Base-by-base conservation (phyloP, 2,888 invertebrate species). In the Phengaris alcon region DNA sequence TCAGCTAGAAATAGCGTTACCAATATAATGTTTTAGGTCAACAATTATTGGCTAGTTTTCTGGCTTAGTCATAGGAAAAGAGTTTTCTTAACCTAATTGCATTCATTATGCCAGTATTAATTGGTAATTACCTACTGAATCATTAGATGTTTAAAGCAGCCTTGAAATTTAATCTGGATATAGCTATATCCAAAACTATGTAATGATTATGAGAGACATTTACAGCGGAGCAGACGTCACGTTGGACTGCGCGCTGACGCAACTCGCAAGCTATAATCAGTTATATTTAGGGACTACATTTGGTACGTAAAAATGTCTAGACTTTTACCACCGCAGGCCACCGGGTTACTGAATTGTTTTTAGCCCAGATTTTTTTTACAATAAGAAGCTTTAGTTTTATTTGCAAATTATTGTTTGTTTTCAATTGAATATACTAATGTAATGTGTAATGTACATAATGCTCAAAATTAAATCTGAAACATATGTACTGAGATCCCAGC, bases 281-380 rank as follows among this genome's bases (percentile, higher is more conserved):
- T 72, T 72, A 72, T 72, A 72, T 72, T 72, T 72, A 72, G 72
- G 72, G 52, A 15, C 70, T 72, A 72, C n/a, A 72, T 72, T 52
- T 10, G 7, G 51, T 52, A 13, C 54, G 52, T 22, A 52, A 72
- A 35, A 72, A 72, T 22, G 52, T 72, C 72, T 72, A 54, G 72
- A 54, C 72, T 72, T 54, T 70, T 72, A 22, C 22, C 22, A 22
- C 22, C 22, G 22, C 22, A 22, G 22, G 22, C 22, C 22, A 22
- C 22, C 22, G 22, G 22, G 22, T 22, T 22, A 22, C 22, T 22
- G 22, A 22, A 22, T 22, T 22, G 22, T 22, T 22, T 22, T 22
- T 22, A 22, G 22, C 22, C 22, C 22, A 22, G 22, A 22, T 22
- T 22, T 22, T 22, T 22, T 22, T 22, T 1, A 22, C 22, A 22